These are phyloP conservation scores for Cacatua alba DNA, from an alignment of 2,113 vertebrate genomes.

Conservation along the genomic window DNA sequence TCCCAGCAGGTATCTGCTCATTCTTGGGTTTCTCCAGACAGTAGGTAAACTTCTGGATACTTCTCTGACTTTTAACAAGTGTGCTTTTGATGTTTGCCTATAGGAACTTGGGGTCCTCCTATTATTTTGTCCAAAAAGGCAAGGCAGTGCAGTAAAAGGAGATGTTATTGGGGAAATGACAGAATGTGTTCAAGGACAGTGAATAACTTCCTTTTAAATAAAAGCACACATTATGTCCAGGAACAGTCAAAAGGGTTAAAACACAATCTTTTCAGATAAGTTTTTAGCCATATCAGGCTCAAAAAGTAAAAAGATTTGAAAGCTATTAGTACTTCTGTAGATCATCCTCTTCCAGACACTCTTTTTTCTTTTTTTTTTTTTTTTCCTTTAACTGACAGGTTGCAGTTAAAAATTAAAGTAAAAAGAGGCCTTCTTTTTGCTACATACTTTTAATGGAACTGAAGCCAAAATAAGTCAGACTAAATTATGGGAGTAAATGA, in stretches of 20 bases:
- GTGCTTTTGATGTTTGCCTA: conserved; percentile 39
- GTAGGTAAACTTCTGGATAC: conserved; percentile 45
- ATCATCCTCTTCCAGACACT: conserved; percentile 76
- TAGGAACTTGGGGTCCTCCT: conserved; percentile 34
- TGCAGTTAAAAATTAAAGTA: conserved; percentile 81
- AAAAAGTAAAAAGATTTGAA: conserved; percentile 79
- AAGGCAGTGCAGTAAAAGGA: conserved; percentile 25
- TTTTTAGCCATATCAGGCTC: conserved; percentile 70
- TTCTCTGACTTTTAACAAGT: conserved; percentile 1
- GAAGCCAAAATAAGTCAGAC: conserved; percentile 86
- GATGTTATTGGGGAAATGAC: not conserved
- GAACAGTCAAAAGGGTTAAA: conserved; percentile 73
- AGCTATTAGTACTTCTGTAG: conserved; percentile 77
- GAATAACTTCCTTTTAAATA: conserved; percentile 51
- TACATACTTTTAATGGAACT: conserved; percentile 80
- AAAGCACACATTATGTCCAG: conserved; percentile 38
- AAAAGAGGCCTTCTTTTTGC: conserved; percentile 73
- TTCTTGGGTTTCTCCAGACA: conserved; percentile 9
- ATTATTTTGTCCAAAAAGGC: conserved; percentile 57
- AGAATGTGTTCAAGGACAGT: conserved; percentile 25
- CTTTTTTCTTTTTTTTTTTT: conserved; percentile 52
- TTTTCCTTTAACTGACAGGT: conserved; percentile 73
- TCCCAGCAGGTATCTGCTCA: conserved; percentile 12
- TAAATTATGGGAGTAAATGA: conserved; percentile 86
- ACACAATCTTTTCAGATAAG: conserved; percentile 70